These are phyloP conservation scores for Acleris cristana DNA, from an alignment of 2,888 invertebrate genomes.

Conservation along the genomic window DNA sequence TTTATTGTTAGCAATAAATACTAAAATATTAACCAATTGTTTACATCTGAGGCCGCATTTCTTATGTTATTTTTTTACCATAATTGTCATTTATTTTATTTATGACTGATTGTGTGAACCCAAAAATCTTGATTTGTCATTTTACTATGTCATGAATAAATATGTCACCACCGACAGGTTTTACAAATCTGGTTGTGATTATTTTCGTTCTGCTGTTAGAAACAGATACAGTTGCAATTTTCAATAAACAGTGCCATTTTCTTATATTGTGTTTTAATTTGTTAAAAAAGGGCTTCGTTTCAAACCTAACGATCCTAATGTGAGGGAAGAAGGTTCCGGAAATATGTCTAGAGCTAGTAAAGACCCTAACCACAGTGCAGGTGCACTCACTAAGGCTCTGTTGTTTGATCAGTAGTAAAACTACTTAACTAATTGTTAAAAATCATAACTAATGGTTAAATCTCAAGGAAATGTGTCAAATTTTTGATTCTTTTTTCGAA, in stretches of 20 bases:
- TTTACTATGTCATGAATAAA: constrained; percentile 3
- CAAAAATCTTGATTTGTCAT: background rate
- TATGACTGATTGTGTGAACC: background rate
- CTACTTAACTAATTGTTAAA: too few species aligned
- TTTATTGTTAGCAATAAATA: constrained; percentile 28
- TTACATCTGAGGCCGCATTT: background rate
- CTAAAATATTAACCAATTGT: constrained; percentile 16
- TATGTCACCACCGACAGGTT: constrained; percentile 48
- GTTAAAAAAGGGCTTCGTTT: background rate
- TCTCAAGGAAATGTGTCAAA: too few species aligned
- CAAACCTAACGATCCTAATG: background rate
- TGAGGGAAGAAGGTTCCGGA: background rate
- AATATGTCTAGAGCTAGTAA: too few species aligned
- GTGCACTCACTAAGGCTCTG: too few species aligned
- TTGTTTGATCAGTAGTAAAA: too few species aligned
- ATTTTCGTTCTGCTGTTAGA: constrained; percentile 13
- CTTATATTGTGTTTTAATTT: constrained; percentile 47
- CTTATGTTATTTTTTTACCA: background rate
- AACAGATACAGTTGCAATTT: constrained; percentile 23
- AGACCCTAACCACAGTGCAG: too few species aligned
- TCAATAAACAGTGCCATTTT: constrained; percentile 73
- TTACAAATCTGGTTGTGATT: constrained; percentile 73
- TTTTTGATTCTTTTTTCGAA: too few species aligned
- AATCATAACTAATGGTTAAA: too few species aligned
- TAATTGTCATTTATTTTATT: too few species aligned